Conservation (phyloP, 2,797 vertebrate genomes). For the Peromyscus attwateri region DNA sequence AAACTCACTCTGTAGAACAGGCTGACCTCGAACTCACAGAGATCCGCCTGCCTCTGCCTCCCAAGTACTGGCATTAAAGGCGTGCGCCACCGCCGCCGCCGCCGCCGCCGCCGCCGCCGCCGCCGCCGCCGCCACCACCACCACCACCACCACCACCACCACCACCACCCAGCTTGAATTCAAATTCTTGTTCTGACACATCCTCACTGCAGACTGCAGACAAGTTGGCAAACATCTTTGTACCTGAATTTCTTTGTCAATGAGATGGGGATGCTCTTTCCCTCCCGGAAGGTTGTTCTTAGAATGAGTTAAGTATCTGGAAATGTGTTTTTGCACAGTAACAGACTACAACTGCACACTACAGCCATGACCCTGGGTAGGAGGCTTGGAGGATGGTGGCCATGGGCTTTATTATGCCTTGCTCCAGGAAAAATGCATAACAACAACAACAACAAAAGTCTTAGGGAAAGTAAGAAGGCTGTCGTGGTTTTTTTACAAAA, state of each 20-base stretch:
- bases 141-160: too few relatives aligned
- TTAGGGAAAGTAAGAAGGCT: slow-evolving; percentile 8
- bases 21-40: neutral
- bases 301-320: neutral
- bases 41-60: neutral
- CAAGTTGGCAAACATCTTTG: neutral
- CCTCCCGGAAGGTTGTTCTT: neutral
- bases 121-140: too few relatives aligned
- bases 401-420: neutral
- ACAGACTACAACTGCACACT: neutral
- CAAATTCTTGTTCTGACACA: neutral
- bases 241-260: neutral
- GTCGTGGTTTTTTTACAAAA: neutral
- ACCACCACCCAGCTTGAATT: neutral
- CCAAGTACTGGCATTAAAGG: neutral
- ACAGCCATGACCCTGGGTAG: fast-evolving
- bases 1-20: neutral
- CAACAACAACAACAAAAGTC: neutral
- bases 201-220: neutral
- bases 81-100: too few relatives aligned
- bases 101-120: too few relatives aligned
- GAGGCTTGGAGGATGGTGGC: neutral
- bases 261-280: neutral
- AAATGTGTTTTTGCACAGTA: neutral
- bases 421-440: neutral